These are phyloP conservation scores for Apotomis capreana DNA, from an alignment of 2,888 invertebrate species.

Conservation along the genomic window DNA sequence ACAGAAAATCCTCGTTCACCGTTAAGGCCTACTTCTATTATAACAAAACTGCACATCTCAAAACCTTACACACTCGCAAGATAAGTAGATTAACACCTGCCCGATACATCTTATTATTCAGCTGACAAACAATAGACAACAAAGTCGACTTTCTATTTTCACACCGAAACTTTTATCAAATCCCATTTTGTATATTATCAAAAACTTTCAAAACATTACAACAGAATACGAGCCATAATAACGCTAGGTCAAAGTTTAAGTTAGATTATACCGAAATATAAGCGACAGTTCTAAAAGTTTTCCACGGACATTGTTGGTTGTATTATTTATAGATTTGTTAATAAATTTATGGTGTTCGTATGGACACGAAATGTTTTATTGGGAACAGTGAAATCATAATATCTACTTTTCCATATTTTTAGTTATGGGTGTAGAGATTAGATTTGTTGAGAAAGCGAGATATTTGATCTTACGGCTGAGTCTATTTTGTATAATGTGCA, in stretches of 20 bases:
- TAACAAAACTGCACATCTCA: constrained; percentile 12
- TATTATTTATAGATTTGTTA: constrained; percentile 77
- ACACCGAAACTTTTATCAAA: constrained; percentile 58
- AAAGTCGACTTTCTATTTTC: constrained; percentile 66
- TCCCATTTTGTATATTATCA: constrained; percentile 54
- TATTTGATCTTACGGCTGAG: constrained; percentile 23
- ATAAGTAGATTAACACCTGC: constrained; percentile 42
- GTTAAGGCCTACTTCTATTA: constrained; percentile 25
- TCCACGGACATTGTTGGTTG: constrained; percentile 44
- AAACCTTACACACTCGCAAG: constrained; percentile 13
- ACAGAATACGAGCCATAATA: constrained; percentile 35
- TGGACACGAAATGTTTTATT: constrained; percentile 61
- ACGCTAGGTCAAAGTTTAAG: constrained; percentile 44
- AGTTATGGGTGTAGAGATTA: constrained; percentile 50
- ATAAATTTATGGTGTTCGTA: constrained; percentile 72
- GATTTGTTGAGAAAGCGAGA: constrained; percentile 42
- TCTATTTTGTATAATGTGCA: constrained; percentile 11
- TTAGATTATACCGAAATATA: constrained; percentile 25
- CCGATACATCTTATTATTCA: constrained; percentile 38
- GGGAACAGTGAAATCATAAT: constrained; percentile 61
- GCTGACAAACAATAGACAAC: constrained; percentile 37
- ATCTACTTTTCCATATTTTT: constrained; percentile 49
- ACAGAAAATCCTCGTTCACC: constrained; percentile 22
- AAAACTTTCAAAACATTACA: constrained; percentile 46
- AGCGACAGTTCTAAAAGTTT: constrained; percentile 12